phyloP scores from a whole-genome alignment of 2,888 invertebrate genomes.

The Thalpophila matura region DNA sequence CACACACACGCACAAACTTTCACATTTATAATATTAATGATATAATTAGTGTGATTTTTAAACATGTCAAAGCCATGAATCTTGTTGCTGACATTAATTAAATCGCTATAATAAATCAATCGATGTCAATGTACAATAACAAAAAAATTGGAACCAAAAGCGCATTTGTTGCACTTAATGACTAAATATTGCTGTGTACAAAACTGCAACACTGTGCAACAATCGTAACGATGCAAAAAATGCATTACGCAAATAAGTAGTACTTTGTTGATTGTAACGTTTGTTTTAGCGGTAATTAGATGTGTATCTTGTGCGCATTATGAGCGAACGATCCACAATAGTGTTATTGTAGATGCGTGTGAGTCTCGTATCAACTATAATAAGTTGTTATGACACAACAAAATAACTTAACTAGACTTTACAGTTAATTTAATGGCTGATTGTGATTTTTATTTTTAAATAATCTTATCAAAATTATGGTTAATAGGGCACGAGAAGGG shows the following conservation, averaged over 20 bases:
- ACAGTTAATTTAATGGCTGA: background rate
- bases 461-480: background rate
- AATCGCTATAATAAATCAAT: too few species aligned
- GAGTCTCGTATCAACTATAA: slow-evolving; percentile 11
- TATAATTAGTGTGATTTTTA: too few species aligned
- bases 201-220: background rate
- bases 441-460: background rate
- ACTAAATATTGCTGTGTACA: too few species aligned
- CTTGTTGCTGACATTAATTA: too few species aligned
- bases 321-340: background rate
- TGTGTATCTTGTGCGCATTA: slow-evolving; percentile 9
- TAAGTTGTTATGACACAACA: background rate
- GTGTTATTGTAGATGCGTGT: slow-evolving; percentile 24
- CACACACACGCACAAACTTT: too few species aligned
- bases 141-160: too few species aligned
- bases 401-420: background rate
- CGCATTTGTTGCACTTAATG: too few species aligned
- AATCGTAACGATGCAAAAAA: background rate
- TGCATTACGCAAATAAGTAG: slow-evolving; percentile 3
- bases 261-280: background rate
- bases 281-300: background rate
- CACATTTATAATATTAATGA: too few species aligned
- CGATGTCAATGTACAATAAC: too few species aligned
- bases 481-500: background rate
- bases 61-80: too few species aligned